Conservation (phyloP, 2,797 vertebrate genomes). For the Pangasius macronema region DNA sequence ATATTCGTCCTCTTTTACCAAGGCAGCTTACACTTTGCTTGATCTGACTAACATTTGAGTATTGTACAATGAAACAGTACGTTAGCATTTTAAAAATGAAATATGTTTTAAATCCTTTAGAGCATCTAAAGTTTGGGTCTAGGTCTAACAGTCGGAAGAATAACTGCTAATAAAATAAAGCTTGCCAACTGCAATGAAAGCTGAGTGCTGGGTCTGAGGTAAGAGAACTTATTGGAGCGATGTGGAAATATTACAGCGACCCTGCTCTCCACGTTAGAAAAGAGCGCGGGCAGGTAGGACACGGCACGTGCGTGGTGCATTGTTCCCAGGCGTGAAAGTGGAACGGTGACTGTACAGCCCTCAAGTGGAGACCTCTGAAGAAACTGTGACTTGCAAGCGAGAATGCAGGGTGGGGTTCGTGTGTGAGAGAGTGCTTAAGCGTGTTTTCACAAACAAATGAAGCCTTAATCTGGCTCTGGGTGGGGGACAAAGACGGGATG, state of each 20-base stretch:
- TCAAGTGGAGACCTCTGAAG: conserved; percentile 27
- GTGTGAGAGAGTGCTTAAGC: conserved; percentile 3
- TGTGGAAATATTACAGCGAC: background rate
- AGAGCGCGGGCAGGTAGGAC: background rate
- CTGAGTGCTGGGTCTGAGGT: too few species aligned
- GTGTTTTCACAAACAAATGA: conserved; percentile 64
- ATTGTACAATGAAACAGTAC: background rate
- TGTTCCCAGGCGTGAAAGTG: background rate
- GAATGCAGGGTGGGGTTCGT: conserved; percentile 14
- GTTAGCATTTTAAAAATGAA: background rate
- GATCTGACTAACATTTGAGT: background rate
- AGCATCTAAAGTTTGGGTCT: background rate
- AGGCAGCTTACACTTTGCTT: background rate
- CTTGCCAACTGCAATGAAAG: background rate
- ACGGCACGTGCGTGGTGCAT: background rate
- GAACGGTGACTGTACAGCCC: background rate
- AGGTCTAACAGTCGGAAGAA: background rate
- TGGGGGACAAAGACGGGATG: conserved; percentile 50
- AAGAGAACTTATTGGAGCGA: background rate
- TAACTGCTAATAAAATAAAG: background rate
- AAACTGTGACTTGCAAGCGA: background rate
- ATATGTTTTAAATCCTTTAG: background rate
- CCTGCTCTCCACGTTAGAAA: background rate
- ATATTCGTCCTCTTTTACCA: background rate
- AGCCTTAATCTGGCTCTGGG: conserved; percentile 67